Conservation (phyloP, 2,888 invertebrate genomes). For the Plagodis dolabraria region DNA sequence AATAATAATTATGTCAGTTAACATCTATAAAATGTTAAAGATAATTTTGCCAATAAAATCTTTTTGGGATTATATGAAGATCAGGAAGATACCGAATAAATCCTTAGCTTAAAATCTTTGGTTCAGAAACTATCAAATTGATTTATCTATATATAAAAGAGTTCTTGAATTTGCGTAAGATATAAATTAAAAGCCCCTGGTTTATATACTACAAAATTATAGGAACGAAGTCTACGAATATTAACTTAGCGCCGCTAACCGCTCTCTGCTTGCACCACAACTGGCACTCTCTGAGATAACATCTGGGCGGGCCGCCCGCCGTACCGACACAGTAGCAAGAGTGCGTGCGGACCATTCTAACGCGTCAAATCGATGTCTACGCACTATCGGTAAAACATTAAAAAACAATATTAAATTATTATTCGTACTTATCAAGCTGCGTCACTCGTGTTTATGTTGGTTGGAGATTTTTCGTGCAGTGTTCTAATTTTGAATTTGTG, state of each 20-base stretch:
- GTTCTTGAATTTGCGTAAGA: too few relatives aligned
- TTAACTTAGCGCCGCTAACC: constrained; percentile 17
- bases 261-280: constrained; percentile 37
- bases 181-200: too few relatives aligned
- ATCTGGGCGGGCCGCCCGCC: constrained; percentile 75
- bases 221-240: too few relatives aligned
- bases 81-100: too few relatives aligned
- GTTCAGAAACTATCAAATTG: too few relatives aligned
- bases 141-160: too few relatives aligned
- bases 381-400: constrained; percentile 10
- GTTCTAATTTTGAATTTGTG: constrained; percentile 41
- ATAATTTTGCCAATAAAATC: too few relatives aligned
- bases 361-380: constrained; percentile 44
- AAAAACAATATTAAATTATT: constrained; percentile 15
- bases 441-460: constrained; percentile 36
- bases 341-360: constrained; percentile 59
- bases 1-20: too few relatives aligned
- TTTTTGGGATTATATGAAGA: too few relatives aligned
- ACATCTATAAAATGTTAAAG: too few relatives aligned
- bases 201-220: too few relatives aligned
- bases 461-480: constrained; percentile 27
- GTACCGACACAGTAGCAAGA: constrained; percentile 55
- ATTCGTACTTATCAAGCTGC: constrained; percentile 24
- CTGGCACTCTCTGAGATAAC: constrained; percentile 57
- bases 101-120: too few relatives aligned